Percentiles rank a stretch among this genome's conserved stretches.
These are phyloP conservation scores for Epinotia ramella DNA, from an alignment of 2,888 invertebrate genomes.

Conservation along the genomic window DNA sequence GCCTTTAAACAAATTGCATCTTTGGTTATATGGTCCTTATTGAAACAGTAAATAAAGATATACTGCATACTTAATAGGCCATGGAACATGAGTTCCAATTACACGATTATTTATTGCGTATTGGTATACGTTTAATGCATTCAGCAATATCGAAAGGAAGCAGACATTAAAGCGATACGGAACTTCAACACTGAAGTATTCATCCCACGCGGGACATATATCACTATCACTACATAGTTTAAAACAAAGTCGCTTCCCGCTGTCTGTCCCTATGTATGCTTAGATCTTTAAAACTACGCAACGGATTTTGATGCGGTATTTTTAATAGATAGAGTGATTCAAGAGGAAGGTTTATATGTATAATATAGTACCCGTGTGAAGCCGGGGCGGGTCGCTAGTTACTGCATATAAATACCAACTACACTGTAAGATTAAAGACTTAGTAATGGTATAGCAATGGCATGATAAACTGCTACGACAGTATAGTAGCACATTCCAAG, in stretches of 20 bases:
- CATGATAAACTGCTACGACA: conserved; percentile 9
- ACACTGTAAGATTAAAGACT: not conserved
- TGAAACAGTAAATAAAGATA: conserved; percentile 26
- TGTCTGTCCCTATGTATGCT: no score
- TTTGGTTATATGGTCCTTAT: conserved; percentile 6
- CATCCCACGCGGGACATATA: conserved; percentile 12
- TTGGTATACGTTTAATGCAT: conserved; percentile 27
- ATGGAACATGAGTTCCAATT: conserved; percentile 29
- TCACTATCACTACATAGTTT: no score
- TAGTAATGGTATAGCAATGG: conserved; percentile 1
- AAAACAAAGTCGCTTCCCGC: no score
- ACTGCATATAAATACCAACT: conserved; percentile 17
- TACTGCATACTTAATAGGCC: conserved; percentile 13
- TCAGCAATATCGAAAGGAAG: conserved; percentile 33
- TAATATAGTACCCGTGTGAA: no score
- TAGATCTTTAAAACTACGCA: no score
- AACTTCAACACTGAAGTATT: conserved; percentile 32
- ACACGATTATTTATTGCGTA: conserved; percentile 33
- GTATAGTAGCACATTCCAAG: conserved; percentile 22
- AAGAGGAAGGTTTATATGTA: no score
- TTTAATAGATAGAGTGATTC: no score
- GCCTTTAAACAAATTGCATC: conserved; percentile 18
- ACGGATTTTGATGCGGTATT: no score
- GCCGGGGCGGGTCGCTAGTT: no score
- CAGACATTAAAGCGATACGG: conserved; percentile 30